phyloP scores from a whole-genome alignment of 92 coral and sea anemone species.

The Epizoanthus stellaris region DNA sequence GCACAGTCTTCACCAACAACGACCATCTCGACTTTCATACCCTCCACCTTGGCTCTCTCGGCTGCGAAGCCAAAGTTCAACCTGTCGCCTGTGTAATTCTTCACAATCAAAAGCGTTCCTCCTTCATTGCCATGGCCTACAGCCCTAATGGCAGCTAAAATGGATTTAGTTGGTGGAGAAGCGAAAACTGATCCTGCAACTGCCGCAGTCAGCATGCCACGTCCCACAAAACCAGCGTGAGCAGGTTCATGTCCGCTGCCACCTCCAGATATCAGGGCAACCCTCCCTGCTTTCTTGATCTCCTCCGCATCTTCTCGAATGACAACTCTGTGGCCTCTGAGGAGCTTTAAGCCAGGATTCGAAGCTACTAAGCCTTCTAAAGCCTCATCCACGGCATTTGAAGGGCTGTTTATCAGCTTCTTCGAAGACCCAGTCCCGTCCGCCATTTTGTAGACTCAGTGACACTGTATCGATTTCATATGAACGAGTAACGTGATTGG shows the following conservation, averaged over 20 bases:
- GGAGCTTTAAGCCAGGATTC: conserved; percentile 81
- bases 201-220: conserved; percentile 95
- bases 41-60: conserved; percentile 94
- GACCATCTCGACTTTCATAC: conserved; percentile 90
- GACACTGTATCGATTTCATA: too few relatives aligned
- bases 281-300: conserved; percentile 79
- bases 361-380: conserved; percentile 86
- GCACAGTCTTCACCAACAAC: conserved; percentile 99
- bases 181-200: conserved; percentile 96
- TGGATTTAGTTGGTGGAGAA: conserved; percentile 94
- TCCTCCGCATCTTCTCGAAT: conserved; percentile 79
- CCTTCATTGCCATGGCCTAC: conserved; percentile 82
- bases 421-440: conserved; percentile 52
- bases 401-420: conserved; percentile 83
- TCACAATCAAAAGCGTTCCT: conserved; percentile 91
- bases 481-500: background rate
- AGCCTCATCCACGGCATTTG: conserved; percentile 87
- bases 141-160: conserved; percentile 93
- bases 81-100: conserved; percentile 97
- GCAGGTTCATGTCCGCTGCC: conserved; percentile 99
- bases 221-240: conserved; percentile 94
- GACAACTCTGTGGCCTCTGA: conserved; percentile 87
- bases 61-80: conserved; percentile 97
- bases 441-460: conserved; percentile 60
- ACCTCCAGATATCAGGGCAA: conserved; percentile 91